A percentile compares a stretch with the other conserved stretches of the same genome.
These are phyloP conservation scores for Incurvaria masculella DNA, from an alignment of 2,888 invertebrate species.

Conservation along the genomic window DNA sequence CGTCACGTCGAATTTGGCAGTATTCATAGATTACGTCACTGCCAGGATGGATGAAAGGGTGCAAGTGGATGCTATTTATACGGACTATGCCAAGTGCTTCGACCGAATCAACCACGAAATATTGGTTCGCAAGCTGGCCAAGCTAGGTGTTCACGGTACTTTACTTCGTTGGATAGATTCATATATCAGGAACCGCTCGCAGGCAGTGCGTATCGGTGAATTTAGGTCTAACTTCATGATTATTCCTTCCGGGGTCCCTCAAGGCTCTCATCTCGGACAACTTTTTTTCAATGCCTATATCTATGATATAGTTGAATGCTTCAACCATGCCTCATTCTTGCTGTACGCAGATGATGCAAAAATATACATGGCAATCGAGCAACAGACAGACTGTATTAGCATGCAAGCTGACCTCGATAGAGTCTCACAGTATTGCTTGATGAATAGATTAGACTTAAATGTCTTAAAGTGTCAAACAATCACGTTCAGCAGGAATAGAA, in stretches of 20 bases:
- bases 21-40: not conserved
- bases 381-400: not conserved
- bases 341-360: slow-evolving; percentile 4
- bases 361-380: not conserved
- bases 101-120: slow-evolving; percentile 1
- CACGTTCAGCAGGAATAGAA: not conserved
- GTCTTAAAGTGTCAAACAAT: not conserved
- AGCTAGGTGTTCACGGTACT: not conserved
- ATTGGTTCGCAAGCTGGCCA: not conserved
- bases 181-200: not conserved
- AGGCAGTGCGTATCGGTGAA: not conserved
- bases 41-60: not conserved
- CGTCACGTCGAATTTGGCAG: slow-evolving; percentile 1
- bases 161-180: slow-evolving; percentile 1
- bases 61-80: slow-evolving; percentile 3
- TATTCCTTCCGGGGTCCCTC: slow-evolving; percentile 2
- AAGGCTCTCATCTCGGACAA: slow-evolving; percentile 3
- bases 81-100: slow-evolving; percentile 1
- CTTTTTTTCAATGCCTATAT: not conserved
- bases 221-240: not conserved
- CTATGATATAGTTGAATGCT: not conserved
- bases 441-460: not conserved
- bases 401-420: not conserved
- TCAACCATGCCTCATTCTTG: not conserved
- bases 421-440: not conserved